Evolutionary conservation across 2,797 vertebrate genomes (phyloP), one percentile per base, ranked within the genome.

Genomic region (Pangasius krempfi): DNA sequence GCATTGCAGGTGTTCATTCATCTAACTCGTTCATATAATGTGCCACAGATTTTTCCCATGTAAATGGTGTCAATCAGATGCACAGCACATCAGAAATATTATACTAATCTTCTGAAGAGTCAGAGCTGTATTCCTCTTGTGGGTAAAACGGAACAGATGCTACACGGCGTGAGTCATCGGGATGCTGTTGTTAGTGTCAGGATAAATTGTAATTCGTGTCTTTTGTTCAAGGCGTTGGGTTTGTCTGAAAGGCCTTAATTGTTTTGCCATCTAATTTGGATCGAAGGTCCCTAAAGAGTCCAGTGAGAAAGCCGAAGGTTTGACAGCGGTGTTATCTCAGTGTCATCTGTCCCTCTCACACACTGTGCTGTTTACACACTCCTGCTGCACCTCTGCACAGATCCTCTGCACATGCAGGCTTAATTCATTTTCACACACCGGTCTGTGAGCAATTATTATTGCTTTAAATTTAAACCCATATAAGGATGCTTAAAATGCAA

Each of bases 201-300:
- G 91, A 93, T 92, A 94, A 95, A 96, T 95, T 94, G 94, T 94
- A 95, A 95, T 96, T 96, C 95, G 94, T 95, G 94, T 93, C 93
- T 94, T 92, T 96, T 96, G 94, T 96, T 95, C 92, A 91, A 72
- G 92, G 73, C 95, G 93, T 94, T 94, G 93, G 93, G 93, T 94
- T 89, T 93, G 93, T 95, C 93, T 95, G 91, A 95, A 70, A 95
- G 94, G 30, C 20, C 27, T 58, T 96, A 96, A 96, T 96, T 96
- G 95, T 95, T 93, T 94, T 93, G 94, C 94, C 94, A 94, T 95
- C 95, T 96, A 93, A 95, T 96, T 95, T 95, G 92, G 94, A 94
- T 94, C 92, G 90, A 75, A 73, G 92, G 94, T 96, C 95, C 95
- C 96, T 92, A 92, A 95, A 95, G 95, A 95, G 93, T 94, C 93